Percentiles rank a stretch among this genome's conserved stretches.
These are phyloP conservation scores for Ceyx margarethae DNA, from an alignment of 2,113 vertebrate genomes.

Conservation along the genomic window DNA sequence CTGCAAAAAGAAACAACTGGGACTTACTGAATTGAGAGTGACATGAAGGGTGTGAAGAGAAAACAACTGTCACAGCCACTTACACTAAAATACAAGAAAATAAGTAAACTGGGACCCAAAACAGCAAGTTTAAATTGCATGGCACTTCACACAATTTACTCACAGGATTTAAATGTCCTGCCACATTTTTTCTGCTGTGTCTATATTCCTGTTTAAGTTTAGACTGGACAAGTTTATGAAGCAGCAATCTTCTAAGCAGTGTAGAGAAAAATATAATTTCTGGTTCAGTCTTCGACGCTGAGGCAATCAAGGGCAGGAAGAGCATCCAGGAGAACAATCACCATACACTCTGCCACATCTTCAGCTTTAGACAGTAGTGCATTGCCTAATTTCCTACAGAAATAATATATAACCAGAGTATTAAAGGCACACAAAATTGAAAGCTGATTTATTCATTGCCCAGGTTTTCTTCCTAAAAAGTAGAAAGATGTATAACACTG, in stretches of 20 bases:
- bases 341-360: background rate
- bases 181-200: background rate
- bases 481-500: background rate
- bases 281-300: background rate
- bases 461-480: background rate
- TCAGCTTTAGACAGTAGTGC: background rate
- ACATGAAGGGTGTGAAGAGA: background rate
- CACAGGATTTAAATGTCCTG: background rate
- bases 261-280: background rate
- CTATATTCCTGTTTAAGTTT: background rate
- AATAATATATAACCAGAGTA: background rate
- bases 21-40: background rate
- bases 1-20: background rate
- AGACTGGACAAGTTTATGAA: background rate
- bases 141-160: background rate
- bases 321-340: background rate
- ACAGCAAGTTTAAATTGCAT: background rate
- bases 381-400: background rate
- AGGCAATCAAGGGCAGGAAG: background rate
- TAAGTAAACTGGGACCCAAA: background rate
- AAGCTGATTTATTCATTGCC: background rate
- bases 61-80: background rate
- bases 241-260: background rate
- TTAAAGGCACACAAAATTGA: rapidly evolving
- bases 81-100: background rate